These are phyloP conservation scores for Zosterops pallidus DNA, from an alignment of 2,113 vertebrate genomes.

Conservation along the genomic window DNA sequence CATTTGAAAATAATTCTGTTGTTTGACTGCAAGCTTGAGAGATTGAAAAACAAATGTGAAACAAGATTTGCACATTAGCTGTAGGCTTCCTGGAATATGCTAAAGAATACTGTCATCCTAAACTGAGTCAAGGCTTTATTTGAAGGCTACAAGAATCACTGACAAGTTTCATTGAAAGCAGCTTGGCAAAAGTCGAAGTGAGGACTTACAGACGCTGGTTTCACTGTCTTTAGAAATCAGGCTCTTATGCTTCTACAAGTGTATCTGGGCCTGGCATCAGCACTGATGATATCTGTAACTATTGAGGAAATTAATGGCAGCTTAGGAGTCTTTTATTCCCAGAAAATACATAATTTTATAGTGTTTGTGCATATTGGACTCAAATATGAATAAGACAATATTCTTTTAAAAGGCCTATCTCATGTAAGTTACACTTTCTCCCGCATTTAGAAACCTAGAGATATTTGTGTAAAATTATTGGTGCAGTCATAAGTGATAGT, in stretches of 20 bases:
- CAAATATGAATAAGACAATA: neutral
- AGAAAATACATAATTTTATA: neutral
- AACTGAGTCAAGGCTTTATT: neutral
- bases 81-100: neutral
- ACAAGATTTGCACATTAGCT: neutral
- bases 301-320: neutral
- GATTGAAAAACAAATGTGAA: neutral
- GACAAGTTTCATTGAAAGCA: neutral
- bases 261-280: neutral
- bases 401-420: neutral
- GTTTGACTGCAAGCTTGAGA: neutral
- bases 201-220: neutral
- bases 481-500: neutral
- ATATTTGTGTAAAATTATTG: neutral
- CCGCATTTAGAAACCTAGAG: neutral
- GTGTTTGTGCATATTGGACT: neutral
- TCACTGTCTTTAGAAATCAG: neutral
- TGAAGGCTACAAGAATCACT: neutral
- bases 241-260: neutral
- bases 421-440: neutral
- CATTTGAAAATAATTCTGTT: neutral
- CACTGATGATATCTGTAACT: neutral
- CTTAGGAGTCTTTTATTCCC: neutral
- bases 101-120: neutral
- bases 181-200: neutral